A percentile compares a stretch with the other conserved stretches of the same genome.
phyloP scores from a whole-genome alignment of 2,113 vertebrate species.

The Rattus norvegicus region DNA sequence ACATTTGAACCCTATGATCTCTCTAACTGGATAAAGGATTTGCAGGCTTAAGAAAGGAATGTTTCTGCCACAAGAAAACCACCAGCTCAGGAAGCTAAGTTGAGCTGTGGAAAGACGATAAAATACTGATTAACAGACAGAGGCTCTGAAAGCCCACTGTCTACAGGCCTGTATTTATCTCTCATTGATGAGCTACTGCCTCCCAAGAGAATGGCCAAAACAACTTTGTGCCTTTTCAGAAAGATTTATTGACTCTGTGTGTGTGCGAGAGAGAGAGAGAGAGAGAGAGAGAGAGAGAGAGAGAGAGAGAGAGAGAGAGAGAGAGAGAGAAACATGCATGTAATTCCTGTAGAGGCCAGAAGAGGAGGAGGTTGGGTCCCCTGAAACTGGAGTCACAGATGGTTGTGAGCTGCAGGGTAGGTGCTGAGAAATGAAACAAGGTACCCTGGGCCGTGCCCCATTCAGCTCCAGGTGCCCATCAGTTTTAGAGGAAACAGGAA shows the following conservation, averaged over 20 bases:
- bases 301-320: not conserved
- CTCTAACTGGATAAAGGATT: conserved; percentile 61
- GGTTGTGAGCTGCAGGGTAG: not conserved
- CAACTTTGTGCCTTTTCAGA: not conserved
- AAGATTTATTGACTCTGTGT: too few species aligned
- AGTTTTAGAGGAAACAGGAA: not conserved
- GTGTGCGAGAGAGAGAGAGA: not conserved
- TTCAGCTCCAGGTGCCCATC: not conserved
- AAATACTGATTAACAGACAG: conserved; percentile 38
- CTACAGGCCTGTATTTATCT: not conserved
- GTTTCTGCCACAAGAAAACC: conserved; percentile 55
- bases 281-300: not conserved
- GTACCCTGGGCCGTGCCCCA: not conserved
- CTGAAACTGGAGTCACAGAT: not conserved
- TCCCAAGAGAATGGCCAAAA: not conserved
- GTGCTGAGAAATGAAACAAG: not conserved
- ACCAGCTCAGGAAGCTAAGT: conserved; percentile 32
- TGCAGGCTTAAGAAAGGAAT: conserved; percentile 75
- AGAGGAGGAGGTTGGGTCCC: not conserved
- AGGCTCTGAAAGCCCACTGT: conserved; percentile 26
- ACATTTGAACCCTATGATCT: conserved; percentile 64
- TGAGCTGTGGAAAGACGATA: conserved; percentile 45
- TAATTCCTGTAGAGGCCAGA: not conserved
- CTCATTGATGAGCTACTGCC: not conserved
- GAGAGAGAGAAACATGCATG: not conserved